Base-by-base conservation (phyloP, 2,888 invertebrate species). In the Sacculina carcini region DNA sequence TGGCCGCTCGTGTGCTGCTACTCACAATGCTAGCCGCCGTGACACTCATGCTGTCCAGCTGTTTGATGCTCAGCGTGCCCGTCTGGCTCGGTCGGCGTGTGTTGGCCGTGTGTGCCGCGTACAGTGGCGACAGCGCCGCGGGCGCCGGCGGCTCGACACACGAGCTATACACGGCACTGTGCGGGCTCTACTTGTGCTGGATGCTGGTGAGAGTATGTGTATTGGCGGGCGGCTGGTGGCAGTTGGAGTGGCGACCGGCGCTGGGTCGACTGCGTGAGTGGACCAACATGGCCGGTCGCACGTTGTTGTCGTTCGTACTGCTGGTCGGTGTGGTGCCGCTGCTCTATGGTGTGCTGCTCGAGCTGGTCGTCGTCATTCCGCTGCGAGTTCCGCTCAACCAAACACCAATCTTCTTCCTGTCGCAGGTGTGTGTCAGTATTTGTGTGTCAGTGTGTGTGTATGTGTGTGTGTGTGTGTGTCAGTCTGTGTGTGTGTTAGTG, bases 141-240 rank as follows among this genome's bases (percentile, higher is more conserved):
- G 71, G 83, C 59, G 75, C 77, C 2, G 75, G 76, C 36, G 66
- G 54, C 3, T 65, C 66, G 55, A 83, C 92, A 0, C 94, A 96
- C 65, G 96, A 96, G 66, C 67, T 96, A 5, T 96, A 98, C 64
- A 94, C 94, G 0, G 85, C 89, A 0, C 89, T 92, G 0, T 83
- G 83, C 63, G 84, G 96, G 5, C 78, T 89, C 57, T 98, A 96
- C 67, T 73, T 89, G 16, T 90, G 90, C 66, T 94, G 94, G 92
- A 73, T 92, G 55, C 68, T 76, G n/a, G 79, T 85, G 0, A 76
- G 90, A 32, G 81, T 82, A 16, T 71, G 80, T 21, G 78, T 82
- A 9, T 71, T 92, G 39, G 74, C 86, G 21, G 74, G 79, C 49
- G 79, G 82, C 56, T 85, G 92, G 79, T 69, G 90, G 58, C 87